These are phyloP conservation scores for Sula dactylatra DNA, from an alignment of 2,113 vertebrate species.

Conservation along the genomic window DNA sequence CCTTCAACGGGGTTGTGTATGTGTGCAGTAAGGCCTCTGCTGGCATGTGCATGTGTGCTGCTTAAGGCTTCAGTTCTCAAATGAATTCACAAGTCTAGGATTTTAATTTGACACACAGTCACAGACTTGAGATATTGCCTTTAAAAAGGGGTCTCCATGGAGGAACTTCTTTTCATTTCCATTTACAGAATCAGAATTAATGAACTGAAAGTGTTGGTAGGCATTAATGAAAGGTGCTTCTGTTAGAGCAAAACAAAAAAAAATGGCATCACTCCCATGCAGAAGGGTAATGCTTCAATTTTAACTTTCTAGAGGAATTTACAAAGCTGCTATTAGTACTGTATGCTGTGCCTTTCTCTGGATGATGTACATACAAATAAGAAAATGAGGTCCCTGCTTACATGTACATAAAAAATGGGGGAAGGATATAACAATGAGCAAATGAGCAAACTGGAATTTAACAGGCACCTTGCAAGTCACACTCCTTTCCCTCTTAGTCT, in stretches of 20 bases:
- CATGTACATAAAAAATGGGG: background rate
- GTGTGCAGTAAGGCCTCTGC: background rate
- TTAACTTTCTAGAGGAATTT: background rate
- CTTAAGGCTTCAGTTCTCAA: background rate
- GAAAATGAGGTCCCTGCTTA: background rate
- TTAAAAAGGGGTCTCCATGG: background rate
- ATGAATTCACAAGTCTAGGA: background rate
- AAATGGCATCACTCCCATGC: background rate
- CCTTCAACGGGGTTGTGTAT: background rate
- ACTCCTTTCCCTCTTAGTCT: background rate
- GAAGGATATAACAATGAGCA: background rate
- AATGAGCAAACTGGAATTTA: background rate
- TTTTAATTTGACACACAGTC: background rate
- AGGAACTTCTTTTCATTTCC: background rate
- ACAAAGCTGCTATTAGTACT: background rate
- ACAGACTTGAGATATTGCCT: background rate
- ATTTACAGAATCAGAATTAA: constrained; percentile 30
- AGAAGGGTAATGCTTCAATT: background rate
- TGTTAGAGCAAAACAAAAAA: background rate
- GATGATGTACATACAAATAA: background rate
- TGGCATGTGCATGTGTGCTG: background rate
- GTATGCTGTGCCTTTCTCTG: background rate
- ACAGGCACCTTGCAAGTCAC: background rate
- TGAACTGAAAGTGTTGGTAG: background rate
- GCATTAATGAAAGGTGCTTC: background rate